Evolutionary conservation across 2,797 vertebrate species (phyloP), one percentile per base, ranked within the genome.

Genomic region (Selene dorsalis): DNA sequence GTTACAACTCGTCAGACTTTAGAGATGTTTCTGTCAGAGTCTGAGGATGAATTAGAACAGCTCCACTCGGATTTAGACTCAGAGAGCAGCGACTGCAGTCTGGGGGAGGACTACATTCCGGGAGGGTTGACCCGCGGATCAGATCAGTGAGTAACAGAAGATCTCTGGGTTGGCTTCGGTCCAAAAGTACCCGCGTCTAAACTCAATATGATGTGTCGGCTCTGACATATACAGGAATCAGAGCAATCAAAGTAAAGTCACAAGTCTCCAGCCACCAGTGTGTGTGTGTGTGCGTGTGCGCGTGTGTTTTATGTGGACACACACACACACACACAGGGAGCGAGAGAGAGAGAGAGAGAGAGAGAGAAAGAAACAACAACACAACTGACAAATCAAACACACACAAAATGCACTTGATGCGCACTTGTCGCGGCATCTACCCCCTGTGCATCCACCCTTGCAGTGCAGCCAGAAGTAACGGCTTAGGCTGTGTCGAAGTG

Each of bases 51-150:
- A 2, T 2, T 32, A 0, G 80, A 75, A 4, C 22, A 41, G 53
- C 13, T 45, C 0, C n/a, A 12, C 6, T 66, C 81, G 38, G 87
- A 84, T 4, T 60, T 4, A 0, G 87, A 79, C 3, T 75, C 85
- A 0, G 73, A 75, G 2, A 71, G 73, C 57, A 66, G 75, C 43
- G 3, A 8, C 0, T n/a, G 70, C 71, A 48, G 71, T 3, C 38
- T 68, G 47, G 88, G 87, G 24, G 81, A 87, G 52, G 87, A 87
- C 71, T 80, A 77, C 57, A 50, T 12, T 9, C 86, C 86, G 39
- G 24, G 43, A 30, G 71, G 76, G 4, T 6, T 8, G 48, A 10
- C 18, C 59, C 70, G 43, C 1, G 83, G 69, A 64, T 52, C 88
- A 17, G 75, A 79, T 4, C 64, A 52, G 88, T 91, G 77, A 91